phyloP scores from a whole-genome alignment of 2,888 invertebrate genomes.

The Endomychus coccineus region DNA sequence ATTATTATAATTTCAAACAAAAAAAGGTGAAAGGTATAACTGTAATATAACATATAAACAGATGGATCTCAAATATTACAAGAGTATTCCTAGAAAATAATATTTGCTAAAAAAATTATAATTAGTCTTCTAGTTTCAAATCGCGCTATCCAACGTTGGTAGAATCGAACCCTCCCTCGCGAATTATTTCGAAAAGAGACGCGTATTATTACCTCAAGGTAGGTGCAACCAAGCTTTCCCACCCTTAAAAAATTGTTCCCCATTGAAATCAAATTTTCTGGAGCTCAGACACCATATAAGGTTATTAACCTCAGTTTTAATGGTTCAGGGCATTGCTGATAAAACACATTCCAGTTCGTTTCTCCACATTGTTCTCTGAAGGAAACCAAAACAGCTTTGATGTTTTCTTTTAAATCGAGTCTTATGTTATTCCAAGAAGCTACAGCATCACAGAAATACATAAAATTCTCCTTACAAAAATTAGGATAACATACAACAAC shows the following conservation, averaged over 20 bases:
- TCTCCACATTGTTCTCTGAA: constrained; percentile 96
- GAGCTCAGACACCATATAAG: constrained; percentile 54
- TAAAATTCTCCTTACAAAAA: constrained; percentile 93
- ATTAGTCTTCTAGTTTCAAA: constrained; percentile 22
- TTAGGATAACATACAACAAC: constrained; percentile 95
- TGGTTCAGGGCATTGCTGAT: constrained; percentile 91
- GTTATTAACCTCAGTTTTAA: constrained; percentile 81
- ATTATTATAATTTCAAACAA: too few relatives aligned
- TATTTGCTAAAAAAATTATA: too few relatives aligned
- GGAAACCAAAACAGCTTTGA: constrained; percentile 82
- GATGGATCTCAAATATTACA: too few relatives aligned
- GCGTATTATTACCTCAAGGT: constrained; percentile 29
- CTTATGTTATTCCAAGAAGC: constrained; percentile 83
- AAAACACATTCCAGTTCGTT: constrained; percentile 92
- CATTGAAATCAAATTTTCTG: constrained; percentile 12
- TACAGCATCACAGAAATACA: constrained; percentile 99
- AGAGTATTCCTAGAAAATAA: too few relatives aligned
- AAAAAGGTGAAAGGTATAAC: too few relatives aligned
- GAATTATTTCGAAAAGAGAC: constrained; percentile 20
- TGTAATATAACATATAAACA: too few relatives aligned
- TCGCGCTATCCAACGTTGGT: constrained; percentile 6
- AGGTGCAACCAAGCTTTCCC: constrained; percentile 40
- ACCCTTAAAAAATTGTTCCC: constrained; percentile 29
- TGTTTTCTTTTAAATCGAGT: constrained; percentile 94
- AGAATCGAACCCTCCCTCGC: constrained; percentile 34